phyloP scores from a whole-genome alignment of 2,797 vertebrate genomes.

The Sebastes cheni region DNA sequence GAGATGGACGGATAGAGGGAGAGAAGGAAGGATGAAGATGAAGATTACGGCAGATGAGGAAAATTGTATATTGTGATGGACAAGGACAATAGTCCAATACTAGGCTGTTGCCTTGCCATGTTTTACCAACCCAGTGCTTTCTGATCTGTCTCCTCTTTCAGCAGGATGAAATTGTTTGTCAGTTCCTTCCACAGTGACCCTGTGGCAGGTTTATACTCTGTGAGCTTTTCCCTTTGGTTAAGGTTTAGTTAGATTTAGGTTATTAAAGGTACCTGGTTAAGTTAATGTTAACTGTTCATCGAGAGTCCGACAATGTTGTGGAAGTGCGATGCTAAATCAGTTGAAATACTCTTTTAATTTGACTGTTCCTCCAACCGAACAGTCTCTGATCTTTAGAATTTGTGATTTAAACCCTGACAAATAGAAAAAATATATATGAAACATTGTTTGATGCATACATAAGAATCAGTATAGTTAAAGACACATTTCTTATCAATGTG shows the following conservation, averaged over 20 bases:
- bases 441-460: background rate
- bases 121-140: background rate
- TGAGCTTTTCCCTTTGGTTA: background rate
- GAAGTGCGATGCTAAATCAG: background rate
- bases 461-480: background rate
- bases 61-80: conserved; percentile 17
- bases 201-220: background rate
- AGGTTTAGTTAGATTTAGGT: background rate
- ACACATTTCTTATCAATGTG: background rate
- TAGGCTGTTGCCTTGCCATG: background rate
- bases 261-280: background rate
- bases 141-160: background rate
- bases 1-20: background rate
- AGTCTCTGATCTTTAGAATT: background rate
- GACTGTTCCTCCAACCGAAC: background rate
- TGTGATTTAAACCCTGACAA: background rate
- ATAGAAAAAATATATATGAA: background rate
- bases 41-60: background rate
- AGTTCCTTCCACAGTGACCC: background rate
- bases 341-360: background rate
- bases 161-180: background rate
- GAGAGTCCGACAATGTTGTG: background rate
- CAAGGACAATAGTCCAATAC: conserved; percentile 4
- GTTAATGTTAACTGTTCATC: background rate
- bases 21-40: background rate